phyloP scores from a whole-genome alignment of 2,113 vertebrate species.

The Poeciliopsis turrubarensis region DNA sequence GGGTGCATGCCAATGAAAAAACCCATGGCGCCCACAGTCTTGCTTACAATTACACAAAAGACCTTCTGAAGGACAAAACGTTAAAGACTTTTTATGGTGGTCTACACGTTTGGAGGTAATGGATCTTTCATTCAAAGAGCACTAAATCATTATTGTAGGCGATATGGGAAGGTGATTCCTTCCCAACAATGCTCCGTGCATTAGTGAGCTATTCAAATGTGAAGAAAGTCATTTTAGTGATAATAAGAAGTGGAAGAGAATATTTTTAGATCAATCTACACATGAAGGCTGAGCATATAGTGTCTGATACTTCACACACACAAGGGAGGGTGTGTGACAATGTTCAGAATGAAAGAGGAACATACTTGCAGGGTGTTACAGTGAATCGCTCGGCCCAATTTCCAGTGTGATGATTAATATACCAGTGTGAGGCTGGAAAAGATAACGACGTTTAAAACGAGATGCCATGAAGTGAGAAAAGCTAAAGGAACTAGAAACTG shows the following conservation, averaged over 20 bases:
- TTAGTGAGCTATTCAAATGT: not conserved
- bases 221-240: not conserved
- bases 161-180: slow-evolving; percentile 13
- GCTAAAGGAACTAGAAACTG: slow-evolving; percentile 7
- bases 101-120: slow-evolving; percentile 31
- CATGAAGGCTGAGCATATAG: not conserved
- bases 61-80: slow-evolving; percentile 70
- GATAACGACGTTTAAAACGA: not conserved
- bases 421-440: slow-evolving; percentile 4
- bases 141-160: slow-evolving; percentile 13
- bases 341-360: slow-evolving; percentile 2
- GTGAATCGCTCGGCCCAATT: slow-evolving; percentile 44
- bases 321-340: slow-evolving; percentile 15
- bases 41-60: slow-evolving; percentile 55
- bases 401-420: slow-evolving; percentile 33
- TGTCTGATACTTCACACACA: not conserved
- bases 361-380: slow-evolving; percentile 18
- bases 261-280: slow-evolving; percentile 3
- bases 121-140: slow-evolving; percentile 52
- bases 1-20: slow-evolving; percentile 43
- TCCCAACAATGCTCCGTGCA: slow-evolving; percentile 20
- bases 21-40: slow-evolving; percentile 26
- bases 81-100: slow-evolving; percentile 32
- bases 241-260: slow-evolving; percentile 26
- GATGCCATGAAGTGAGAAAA: not conserved